These are phyloP conservation scores for Morone chrysops DNA, from an alignment of 2,113 vertebrate species.

Conservation along the genomic window DNA sequence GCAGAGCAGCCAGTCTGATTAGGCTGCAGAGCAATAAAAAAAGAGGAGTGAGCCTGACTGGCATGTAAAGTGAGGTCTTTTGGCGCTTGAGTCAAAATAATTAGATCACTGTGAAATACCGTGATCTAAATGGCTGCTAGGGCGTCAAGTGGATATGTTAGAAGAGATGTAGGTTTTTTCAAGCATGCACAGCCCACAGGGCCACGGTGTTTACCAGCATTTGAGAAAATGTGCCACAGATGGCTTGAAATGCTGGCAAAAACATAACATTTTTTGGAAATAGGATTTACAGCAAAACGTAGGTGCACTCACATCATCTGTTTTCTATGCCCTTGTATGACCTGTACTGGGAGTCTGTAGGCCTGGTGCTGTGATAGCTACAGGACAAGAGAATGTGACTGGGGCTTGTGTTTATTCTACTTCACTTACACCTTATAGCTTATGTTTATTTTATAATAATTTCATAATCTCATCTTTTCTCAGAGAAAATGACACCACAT, in stretches of 20 bases:
- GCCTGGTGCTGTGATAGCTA: not conserved
- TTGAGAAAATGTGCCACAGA: constrained; percentile 28
- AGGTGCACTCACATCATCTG: not conserved
- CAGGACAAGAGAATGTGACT: not conserved
- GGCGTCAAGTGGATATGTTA: constrained; percentile 42
- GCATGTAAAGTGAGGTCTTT: constrained; percentile 72
- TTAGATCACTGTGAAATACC: constrained; percentile 66
- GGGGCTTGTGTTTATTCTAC: too few species aligned
- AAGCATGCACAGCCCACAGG: constrained; percentile 28
- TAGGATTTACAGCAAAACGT: constrained; percentile 19
- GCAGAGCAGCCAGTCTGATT: constrained; percentile 70
- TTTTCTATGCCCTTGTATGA: constrained; percentile 3
- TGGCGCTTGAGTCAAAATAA: constrained; percentile 73
- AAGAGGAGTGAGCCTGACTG: constrained; percentile 67
- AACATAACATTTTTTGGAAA: not conserved
- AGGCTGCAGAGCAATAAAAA: constrained; percentile 66
- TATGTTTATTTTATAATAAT: not conserved
- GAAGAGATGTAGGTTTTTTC: constrained; percentile 48
- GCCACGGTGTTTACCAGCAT: constrained; percentile 24
- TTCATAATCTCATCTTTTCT: not conserved
- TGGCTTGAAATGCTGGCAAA: constrained; percentile 37
- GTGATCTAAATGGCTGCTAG: constrained; percentile 41
- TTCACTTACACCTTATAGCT: not conserved
- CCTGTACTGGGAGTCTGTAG: not conserved
- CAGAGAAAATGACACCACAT: constrained; percentile 93